These are phyloP conservation scores for Rhinopomastus cyanomelas DNA, from an alignment of 2,113 vertebrate genomes.

Conservation along the genomic window DNA sequence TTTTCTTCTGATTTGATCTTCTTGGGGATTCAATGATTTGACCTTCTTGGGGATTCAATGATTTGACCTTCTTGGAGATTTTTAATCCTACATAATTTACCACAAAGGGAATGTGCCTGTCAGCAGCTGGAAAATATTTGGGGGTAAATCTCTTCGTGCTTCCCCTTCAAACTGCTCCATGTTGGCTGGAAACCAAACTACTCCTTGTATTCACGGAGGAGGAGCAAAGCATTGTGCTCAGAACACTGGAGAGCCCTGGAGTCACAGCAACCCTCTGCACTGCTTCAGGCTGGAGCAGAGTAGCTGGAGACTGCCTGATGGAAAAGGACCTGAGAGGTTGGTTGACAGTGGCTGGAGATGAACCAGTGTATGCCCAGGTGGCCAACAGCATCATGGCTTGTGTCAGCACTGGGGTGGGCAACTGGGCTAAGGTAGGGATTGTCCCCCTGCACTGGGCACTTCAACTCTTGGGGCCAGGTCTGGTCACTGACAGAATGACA, in stretches of 20 bases:
- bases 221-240: background rate
- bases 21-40: background rate
- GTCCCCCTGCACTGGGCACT: too few relatives aligned
- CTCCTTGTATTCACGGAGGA: background rate
- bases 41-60: background rate
- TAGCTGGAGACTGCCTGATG: too few relatives aligned
- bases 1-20: background rate
- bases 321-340: too few relatives aligned
- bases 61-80: background rate
- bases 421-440: too few relatives aligned
- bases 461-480: too few relatives aligned
- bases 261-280: too few relatives aligned
- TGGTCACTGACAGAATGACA: too few relatives aligned
- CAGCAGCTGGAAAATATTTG: background rate
- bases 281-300: too few relatives aligned
- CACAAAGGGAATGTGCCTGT: background rate
- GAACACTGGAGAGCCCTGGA: background rate
- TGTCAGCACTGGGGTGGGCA: too few relatives aligned
- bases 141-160: background rate
- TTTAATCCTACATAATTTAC: background rate
- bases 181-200: background rate
- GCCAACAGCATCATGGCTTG: too few relatives aligned
- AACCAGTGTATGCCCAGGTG: too few relatives aligned
- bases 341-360: too few relatives aligned
- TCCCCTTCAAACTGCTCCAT: background rate